Base-by-base conservation (phyloP, 2,797 vertebrate species). In the Setipinna tenuifilis region DNA sequence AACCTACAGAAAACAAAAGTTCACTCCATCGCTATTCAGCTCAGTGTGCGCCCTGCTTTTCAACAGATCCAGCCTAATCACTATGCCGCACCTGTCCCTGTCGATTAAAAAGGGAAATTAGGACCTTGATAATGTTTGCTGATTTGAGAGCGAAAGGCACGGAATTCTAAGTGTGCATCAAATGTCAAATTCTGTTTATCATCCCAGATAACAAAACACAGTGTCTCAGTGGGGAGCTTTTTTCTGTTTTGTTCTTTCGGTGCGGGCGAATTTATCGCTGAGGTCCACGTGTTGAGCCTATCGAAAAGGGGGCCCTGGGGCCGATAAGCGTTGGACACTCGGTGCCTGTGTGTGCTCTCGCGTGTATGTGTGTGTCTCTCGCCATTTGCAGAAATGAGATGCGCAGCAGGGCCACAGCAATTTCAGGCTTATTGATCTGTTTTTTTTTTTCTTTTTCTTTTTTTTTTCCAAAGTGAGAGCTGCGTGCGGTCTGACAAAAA, bases 121-220 rank as follows among this genome's bases (percentile, higher is more conserved):
- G 14, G 31, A 84, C 85, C 91, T 88, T 92, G 91, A 94, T 93
- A 92, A 88, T 89, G 86, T 68, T 61, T 81, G 82, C 85, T 90
- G 82, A 90, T 87, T 90, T 88, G 87, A 86, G 46, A 89, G 65
- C 83, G 80, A 92, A 44, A 90, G 75, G 86, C 87, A 91, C 84
- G 91, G 91, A 93, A 91, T 93, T 94, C 91, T 92, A 91, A 93
- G 91, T 87, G 89, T 87, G 88, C 89, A 86, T 87, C 88, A 93
- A 93, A 94, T 93, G 92, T 92, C 93, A 92, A 92, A 89, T 68
- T 82, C 75, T 87, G 84, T 93, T 93, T 89, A 87, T 86, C 88
- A 86, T 85, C 21, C 50, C 68, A 6, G 23, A 82, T 88, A 75
- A 85, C 17, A 12, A 82, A 85, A 12, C 17, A 44, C 68, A 88